Conservation (phyloP, 2,113 vertebrate genomes). For the Tachysurus fulvidraco region DNA sequence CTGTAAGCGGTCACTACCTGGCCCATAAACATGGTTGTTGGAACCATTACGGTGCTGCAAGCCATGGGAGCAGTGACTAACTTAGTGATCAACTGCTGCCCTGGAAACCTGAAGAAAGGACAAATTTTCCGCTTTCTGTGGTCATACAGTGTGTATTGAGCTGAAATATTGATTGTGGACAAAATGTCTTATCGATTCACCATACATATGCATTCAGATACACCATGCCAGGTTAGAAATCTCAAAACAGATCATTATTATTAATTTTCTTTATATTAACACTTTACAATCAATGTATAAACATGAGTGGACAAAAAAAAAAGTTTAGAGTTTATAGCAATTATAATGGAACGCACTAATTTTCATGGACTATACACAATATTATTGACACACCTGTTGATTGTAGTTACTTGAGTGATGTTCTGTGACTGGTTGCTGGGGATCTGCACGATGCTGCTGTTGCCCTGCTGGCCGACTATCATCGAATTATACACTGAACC, state of each 20-base stretch:
- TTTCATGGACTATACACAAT: no score
- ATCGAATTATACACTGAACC: constrained; percentile 90
- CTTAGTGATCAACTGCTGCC: constrained; percentile 94
- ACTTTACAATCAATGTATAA: no score
- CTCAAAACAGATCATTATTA: no score
- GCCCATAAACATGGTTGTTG: constrained; percentile 97
- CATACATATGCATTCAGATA: no score
- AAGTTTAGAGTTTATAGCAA: no score
- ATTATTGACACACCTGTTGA: constrained; percentile 73
- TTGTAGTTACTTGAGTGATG: constrained; percentile 81
- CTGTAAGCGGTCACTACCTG: constrained; percentile 90
- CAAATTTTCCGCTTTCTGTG: constrained; percentile 53
- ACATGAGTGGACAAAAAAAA: no score
- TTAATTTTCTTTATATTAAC: no score
- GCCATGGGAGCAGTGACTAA: constrained; percentile 91
- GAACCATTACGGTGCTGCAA: constrained; percentile 93
- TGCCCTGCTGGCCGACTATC: constrained; percentile 91
- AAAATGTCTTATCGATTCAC: no score
- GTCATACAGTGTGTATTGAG: no score
- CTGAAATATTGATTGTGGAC: no score
- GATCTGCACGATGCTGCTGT: constrained; percentile 87
- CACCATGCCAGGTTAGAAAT: no score
- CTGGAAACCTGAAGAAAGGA: constrained; percentile 82
- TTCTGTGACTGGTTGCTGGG: constrained; percentile 84
- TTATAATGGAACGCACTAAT: no score